Evolutionary conservation across 2,113 vertebrate genomes (phyloP).

Genomic region (Hiodon tergisus): DNA sequence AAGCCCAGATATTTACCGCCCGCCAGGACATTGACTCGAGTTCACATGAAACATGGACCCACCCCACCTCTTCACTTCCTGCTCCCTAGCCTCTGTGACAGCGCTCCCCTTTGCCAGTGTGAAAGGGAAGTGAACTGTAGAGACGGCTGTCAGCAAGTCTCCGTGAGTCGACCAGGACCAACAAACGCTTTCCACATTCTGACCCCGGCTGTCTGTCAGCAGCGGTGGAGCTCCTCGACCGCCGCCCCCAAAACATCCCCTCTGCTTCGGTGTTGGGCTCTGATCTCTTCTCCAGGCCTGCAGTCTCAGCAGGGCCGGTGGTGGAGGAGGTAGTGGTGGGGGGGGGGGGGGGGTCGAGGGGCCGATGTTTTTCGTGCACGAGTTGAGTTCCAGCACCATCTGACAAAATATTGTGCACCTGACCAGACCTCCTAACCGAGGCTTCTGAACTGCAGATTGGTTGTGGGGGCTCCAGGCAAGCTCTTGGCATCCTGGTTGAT

Average conservation of each 20-base stretch:
- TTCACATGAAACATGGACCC: not conserved
- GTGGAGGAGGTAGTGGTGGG: not conserved
- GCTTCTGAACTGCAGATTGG: too few relatives aligned
- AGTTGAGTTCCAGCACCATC: too few relatives aligned
- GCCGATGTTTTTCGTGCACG: conserved; percentile 26
- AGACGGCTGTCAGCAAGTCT: conserved; percentile 74
- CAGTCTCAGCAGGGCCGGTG: conserved; percentile 1
- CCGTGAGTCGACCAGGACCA: conserved; percentile 52
- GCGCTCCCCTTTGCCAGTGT: not conserved
- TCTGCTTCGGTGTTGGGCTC: conserved; percentile 8
- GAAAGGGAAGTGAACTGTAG: conserved; percentile 46
- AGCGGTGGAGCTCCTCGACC: not conserved
- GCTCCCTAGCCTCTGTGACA: not conserved
- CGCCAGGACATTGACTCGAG: not conserved
- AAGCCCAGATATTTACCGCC: not conserved
- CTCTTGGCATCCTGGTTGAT: too few relatives aligned
- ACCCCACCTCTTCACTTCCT: too few relatives aligned
- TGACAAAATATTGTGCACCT: too few relatives aligned
- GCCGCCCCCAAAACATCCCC: conserved; percentile 19
- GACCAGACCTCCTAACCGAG: too few relatives aligned
- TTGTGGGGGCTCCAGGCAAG: too few relatives aligned
- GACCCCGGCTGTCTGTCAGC: conserved; percentile 69
- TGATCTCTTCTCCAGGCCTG: conserved; percentile 36
- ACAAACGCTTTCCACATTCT: conserved; percentile 61
- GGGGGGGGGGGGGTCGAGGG: not conserved